phyloP scores from a whole-genome alignment of 1,140 invertebrate genomes.

The Euura lappo region DNA sequence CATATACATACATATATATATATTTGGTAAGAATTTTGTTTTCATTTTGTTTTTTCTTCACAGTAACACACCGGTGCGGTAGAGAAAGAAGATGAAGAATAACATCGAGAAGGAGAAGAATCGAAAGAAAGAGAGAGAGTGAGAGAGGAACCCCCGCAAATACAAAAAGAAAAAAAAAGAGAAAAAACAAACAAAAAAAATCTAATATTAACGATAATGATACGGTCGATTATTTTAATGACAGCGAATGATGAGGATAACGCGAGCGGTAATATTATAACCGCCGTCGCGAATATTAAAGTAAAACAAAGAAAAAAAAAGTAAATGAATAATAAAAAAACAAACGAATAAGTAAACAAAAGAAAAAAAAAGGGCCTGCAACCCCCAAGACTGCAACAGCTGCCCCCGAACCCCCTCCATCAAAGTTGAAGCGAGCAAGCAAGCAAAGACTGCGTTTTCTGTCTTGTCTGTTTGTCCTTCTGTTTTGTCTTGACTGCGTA shows the following conservation, averaged over 20 bases:
- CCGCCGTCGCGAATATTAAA: not conserved
- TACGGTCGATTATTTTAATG: slow-evolving; percentile 59
- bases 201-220: slow-evolving; percentile 59
- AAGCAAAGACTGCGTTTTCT: no score
- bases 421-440: no score
- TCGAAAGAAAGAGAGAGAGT: not conserved
- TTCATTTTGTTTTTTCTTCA: no score
- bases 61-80: no score
- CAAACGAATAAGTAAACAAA: no score
- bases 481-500: no score
- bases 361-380: slow-evolving; percentile 10
- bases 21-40: no score
- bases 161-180: slow-evolving; percentile 12
- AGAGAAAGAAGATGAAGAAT: not conserved
- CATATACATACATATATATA: no score
- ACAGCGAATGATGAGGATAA: slow-evolving; percentile 36
- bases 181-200: slow-evolving; percentile 30
- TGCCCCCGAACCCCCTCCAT: slow-evolving; percentile 36
- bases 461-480: no score
- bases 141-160: not conserved
- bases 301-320: slow-evolving; percentile 13
- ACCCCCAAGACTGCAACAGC: slow-evolving; percentile 14
- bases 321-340: slow-evolving; percentile 31
- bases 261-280: slow-evolving; percentile 21
- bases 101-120: not conserved